Evolutionary conservation across 2,888 invertebrate species (phyloP), one percentile per base, ranked within the genome.

Genomic region (Hirtodrosophila trivittata): DNA sequence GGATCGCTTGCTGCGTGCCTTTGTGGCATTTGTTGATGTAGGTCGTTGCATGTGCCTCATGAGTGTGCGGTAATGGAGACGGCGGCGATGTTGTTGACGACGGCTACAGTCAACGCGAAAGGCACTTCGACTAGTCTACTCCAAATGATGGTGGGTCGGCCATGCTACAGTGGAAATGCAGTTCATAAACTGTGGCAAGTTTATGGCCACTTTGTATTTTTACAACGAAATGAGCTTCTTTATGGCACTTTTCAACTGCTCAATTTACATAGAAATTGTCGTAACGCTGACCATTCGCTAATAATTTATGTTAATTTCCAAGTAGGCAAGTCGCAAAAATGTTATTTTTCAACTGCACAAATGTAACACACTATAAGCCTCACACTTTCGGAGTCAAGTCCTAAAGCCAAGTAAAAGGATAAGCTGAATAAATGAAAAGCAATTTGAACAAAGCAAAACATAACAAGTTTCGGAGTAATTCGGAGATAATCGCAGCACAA

Each of bases 141-240:
- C 52, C 66, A 43, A 42, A 26, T 46, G 52, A 12, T 16, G 25
- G 1, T 51, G 50, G 43, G 39, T 41, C 43, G 37, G 43, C 51
- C 25, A 14, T 39, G 30, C 16, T 21, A 21, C 55, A 37, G 39
- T 49, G 66, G 45, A 43, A 68, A 51, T 73, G 68, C 57, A 71
- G 68, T 66, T 52, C 84, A 77, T 78, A 84, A 78, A 84, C 50
- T 84, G 84, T 56, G 57, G 63, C 62, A 47, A 84, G 71, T 84
- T 78, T 78, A 78, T 84, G 71, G 62, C 71, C 84, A 84, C 78
- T 84, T 81, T 72, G 66, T 77, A 62, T 77, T 68, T 69, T 63
- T 55, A 66, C 66, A 60, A 39, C 69, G 70, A 72, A 78, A 66
- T 68, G 58, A 51, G 59, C 75, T 62, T 74, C 81, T 84, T 62